phyloP scores from a whole-genome alignment of 2,113 vertebrate genomes.

The Promerops cafer region DNA sequence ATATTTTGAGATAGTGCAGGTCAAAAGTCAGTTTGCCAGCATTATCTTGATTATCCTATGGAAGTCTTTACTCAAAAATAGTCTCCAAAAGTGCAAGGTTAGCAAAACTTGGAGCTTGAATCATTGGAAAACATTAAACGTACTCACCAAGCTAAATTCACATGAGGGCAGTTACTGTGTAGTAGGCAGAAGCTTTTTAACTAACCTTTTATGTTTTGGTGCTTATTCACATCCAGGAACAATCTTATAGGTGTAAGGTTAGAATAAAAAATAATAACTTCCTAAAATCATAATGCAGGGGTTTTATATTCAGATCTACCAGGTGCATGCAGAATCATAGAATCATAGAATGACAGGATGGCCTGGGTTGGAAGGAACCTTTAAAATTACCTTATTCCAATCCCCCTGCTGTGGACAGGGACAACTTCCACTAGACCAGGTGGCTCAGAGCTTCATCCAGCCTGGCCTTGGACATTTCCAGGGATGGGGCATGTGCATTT shows the following conservation, averaged over 20 bases:
- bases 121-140: neutral
- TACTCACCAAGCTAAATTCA: neutral
- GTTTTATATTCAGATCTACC: neutral
- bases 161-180: neutral
- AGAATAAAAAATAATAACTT: constrained; percentile 24
- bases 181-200: constrained; percentile 5
- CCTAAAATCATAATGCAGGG: neutral
- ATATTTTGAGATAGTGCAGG: constrained; percentile 22
- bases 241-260: neutral
- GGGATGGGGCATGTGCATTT: neutral
- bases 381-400: neutral
- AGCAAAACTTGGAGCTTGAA: constrained; percentile 2
- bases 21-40: neutral
- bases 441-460: neutral
- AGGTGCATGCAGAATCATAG: neutral
- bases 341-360: neutral
- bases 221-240: neutral
- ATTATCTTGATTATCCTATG: constrained; percentile 42
- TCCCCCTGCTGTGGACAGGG: neutral
- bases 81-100: constrained; percentile 15
- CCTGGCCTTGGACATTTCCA: neutral
- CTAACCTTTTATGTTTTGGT: neutral
- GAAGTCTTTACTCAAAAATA: constrained; percentile 26
- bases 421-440: neutral
- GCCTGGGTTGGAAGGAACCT: neutral